Conservation (phyloP, 2,888 invertebrate species). For the Acanthopleura granulata region DNA sequence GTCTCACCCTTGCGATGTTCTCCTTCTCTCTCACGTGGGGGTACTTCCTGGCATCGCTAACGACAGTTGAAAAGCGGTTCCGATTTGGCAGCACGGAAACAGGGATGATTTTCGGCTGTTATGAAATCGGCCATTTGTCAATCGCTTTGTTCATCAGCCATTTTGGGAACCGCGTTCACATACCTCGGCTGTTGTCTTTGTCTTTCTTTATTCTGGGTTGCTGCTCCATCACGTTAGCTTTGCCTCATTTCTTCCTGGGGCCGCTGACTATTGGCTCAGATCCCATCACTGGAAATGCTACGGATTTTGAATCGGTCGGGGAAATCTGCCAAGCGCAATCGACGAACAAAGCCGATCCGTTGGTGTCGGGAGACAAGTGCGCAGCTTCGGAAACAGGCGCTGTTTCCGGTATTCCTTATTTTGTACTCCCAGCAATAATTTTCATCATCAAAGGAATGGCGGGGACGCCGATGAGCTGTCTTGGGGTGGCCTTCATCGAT, state of each 20-base stretch:
- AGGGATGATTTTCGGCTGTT: slow-evolving; percentile 10
- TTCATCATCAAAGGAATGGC: slow-evolving; percentile 9
- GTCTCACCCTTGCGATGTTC: background rate
- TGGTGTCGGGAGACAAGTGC: background rate
- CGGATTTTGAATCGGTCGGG: background rate
- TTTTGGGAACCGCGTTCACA: slow-evolving; percentile 17
- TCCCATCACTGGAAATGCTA: background rate
- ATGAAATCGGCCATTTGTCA: slow-evolving; percentile 14
- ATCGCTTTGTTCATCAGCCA: slow-evolving; percentile 17
- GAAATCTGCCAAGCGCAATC: background rate
- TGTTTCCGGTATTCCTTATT: background rate
- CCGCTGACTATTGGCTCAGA: background rate
- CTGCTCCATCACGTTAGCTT: background rate
- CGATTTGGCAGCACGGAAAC: slow-evolving; percentile 12
- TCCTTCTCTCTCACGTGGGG: background rate
- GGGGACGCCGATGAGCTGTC: slow-evolving; percentile 14
- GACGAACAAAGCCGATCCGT: background rate
- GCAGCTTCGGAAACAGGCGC: background rate
- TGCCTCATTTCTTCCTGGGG: slow-evolving; percentile 14
- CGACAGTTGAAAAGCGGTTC: slow-evolving; percentile 17
- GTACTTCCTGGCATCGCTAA: background rate
- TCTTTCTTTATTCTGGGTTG: background rate
- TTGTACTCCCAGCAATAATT: background rate
- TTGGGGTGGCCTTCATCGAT: slow-evolving; percentile 4
- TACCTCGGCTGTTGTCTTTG: slow-evolving; percentile 4